Conservation (phyloP, 2,797 vertebrate genomes). For the Rhodeus uyekii region DNA sequence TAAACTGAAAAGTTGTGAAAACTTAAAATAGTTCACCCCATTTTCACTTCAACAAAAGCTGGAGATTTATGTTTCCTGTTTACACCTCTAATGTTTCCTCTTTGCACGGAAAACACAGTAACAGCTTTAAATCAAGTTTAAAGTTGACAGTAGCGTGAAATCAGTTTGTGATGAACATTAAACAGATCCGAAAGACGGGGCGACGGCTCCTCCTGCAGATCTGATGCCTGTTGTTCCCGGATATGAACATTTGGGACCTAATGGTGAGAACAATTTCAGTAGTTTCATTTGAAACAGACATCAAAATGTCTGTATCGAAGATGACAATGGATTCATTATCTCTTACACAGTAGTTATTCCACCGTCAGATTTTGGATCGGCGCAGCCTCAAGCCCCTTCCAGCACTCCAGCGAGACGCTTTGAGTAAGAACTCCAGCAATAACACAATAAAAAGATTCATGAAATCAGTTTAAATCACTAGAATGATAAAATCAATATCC, state of each 20-base stretch:
- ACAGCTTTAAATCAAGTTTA: neutral
- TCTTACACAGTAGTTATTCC: constrained; percentile 44
- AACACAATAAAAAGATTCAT: neutral
- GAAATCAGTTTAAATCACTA: neutral
- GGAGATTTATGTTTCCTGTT: neutral
- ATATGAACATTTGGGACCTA: constrained; percentile 47
- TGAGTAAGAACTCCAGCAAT: constrained; percentile 43
- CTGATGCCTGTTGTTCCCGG: constrained; percentile 41
- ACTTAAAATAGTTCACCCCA: neutral
- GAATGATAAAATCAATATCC: too few species aligned
- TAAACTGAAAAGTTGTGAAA: neutral
- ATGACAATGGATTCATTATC: neutral
- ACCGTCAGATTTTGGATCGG: constrained; percentile 21
- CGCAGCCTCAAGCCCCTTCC: constrained; percentile 3
- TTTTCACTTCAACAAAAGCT: neutral
- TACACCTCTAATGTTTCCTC: neutral
- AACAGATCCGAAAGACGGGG: neutral
- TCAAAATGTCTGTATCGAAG: neutral
- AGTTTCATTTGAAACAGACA: neutral
- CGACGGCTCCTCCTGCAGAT: constrained; percentile 50
- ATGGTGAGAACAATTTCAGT: neutral
- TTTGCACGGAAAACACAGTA: neutral
- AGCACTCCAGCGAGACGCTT: constrained; percentile 15
- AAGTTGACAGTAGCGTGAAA: neutral
- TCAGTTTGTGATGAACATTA: neutral